Evolutionary conservation across 1,140 invertebrate species (phyloP).

Genomic region (Ganaspis sp.): DNA sequence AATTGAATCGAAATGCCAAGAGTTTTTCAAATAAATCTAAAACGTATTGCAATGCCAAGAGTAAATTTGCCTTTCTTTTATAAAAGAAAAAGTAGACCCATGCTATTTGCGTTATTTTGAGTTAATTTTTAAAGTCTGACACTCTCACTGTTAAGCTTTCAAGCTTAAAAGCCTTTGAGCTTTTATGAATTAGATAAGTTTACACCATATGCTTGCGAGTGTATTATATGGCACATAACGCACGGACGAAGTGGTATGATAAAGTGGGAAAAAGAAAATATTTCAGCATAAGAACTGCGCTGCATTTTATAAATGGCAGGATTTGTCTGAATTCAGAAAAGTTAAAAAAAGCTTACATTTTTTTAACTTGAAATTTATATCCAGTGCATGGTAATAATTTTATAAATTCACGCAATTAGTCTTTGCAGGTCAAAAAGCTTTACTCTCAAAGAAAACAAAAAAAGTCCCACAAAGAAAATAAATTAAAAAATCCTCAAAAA

Average conservation of each 20-base stretch:
- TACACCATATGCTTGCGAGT: neutral
- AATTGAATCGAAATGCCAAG: no score
- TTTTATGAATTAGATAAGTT: conserved; percentile 7
- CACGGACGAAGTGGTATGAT: neutral
- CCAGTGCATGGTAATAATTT: neutral
- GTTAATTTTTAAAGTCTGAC: conserved; percentile 14
- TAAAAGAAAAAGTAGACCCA: neutral
- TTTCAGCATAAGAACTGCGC: conserved; percentile 1
- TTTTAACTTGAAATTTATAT: neutral
- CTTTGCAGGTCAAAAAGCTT: neutral
- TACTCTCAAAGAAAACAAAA: neutral
- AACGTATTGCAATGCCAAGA: no score
- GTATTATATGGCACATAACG: neutral
- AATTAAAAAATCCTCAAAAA: conserved; percentile 1
- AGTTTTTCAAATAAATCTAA: no score
- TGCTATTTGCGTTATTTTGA: neutral
- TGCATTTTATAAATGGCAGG: conserved; percentile 13
- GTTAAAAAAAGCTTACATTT: neutral
- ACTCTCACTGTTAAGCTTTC: conserved; percentile 5
- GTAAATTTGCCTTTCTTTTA: neutral
- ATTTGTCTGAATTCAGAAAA: conserved; percentile 6
- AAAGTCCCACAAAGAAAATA: neutral
- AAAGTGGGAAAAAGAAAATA: neutral
- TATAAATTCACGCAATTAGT: neutral
- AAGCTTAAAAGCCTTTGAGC: conserved; percentile 8